Evolutionary conservation across 2,888 invertebrate genomes (phyloP).

Genomic region (Drosophila formosana): DNA sequence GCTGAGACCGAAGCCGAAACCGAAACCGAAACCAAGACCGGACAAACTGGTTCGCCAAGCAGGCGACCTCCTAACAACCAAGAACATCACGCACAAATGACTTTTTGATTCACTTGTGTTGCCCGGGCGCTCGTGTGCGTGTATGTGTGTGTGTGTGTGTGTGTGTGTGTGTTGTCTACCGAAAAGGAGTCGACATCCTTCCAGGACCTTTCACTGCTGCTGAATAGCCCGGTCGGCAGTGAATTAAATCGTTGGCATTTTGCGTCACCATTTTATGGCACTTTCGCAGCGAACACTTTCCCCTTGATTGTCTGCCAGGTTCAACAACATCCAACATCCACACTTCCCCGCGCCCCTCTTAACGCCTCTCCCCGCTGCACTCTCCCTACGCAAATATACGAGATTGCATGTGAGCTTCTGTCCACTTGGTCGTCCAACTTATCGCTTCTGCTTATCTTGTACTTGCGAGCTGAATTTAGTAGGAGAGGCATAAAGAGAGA

Average conservation of each 20-base stretch:
- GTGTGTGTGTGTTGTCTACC: slow-evolving; percentile 33
- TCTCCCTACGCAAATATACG: slow-evolving; percentile 12
- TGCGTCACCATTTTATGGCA: slow-evolving; percentile 67
- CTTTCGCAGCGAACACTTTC: slow-evolving; percentile 57
- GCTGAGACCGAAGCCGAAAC: neutral
- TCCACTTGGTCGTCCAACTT: slow-evolving; percentile 13
- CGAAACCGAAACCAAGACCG: neutral
- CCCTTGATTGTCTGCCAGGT: slow-evolving; percentile 34
- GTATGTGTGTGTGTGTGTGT: slow-evolving; percentile 1
- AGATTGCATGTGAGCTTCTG: slow-evolving; percentile 3
- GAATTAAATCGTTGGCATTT: slow-evolving; percentile 67
- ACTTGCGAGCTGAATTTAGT: no score
- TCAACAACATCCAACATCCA: neutral
- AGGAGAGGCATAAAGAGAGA: neutral
- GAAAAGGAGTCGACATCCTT: slow-evolving; percentile 54
- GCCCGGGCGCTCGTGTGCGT: neutral
- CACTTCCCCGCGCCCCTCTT: neutral
- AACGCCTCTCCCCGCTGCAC: neutral
- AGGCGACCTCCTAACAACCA: slow-evolving; percentile 36
- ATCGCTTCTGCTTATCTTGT: no score
- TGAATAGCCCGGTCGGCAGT: slow-evolving; percentile 15
- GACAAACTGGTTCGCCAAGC: neutral
- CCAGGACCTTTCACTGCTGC: slow-evolving; percentile 1
- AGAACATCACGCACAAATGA: slow-evolving; percentile 59
- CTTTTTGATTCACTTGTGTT: slow-evolving; percentile 76